Evolutionary conservation across 2,797 vertebrate species (phyloP).

Genomic region (Gambusia yucatana): DNA sequence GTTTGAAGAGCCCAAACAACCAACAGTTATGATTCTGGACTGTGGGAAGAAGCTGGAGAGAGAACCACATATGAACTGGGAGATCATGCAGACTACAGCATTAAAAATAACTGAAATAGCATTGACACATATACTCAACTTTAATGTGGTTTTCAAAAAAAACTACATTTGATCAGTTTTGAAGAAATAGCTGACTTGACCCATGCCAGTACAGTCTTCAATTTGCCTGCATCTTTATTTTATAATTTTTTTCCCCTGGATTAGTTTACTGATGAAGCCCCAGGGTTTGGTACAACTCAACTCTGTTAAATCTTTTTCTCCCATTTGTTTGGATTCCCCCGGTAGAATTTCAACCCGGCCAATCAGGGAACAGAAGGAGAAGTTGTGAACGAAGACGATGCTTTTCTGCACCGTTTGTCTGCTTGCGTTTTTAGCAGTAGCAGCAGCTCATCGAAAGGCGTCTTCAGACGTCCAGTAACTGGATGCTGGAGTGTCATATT

Average conservation of each 20-base stretch:
- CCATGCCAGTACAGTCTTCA: background rate
- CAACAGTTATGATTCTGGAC: background rate
- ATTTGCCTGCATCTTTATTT: background rate
- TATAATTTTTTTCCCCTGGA: rapidly evolving
- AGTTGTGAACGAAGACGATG: too few species aligned
- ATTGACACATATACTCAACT: background rate
- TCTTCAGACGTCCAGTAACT: background rate
- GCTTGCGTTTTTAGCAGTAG: background rate
- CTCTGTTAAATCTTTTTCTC: too few species aligned
- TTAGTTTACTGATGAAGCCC: background rate
- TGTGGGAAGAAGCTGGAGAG: background rate
- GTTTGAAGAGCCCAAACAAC: background rate
- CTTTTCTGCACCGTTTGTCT: background rate
- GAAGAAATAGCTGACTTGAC: background rate
- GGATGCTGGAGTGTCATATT: background rate
- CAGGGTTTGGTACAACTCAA: background rate
- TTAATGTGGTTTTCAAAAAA: background rate
- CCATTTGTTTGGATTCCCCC: too few species aligned
- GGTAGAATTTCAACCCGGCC: too few species aligned
- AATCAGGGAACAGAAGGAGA: too few species aligned
- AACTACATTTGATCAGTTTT: background rate
- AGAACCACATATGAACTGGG: background rate
- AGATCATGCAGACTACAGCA: background rate
- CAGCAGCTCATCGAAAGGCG: background rate
- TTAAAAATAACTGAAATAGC: background rate